Conservation (phyloP, 2,797 vertebrate species). For the Dallia pectoralis region DNA sequence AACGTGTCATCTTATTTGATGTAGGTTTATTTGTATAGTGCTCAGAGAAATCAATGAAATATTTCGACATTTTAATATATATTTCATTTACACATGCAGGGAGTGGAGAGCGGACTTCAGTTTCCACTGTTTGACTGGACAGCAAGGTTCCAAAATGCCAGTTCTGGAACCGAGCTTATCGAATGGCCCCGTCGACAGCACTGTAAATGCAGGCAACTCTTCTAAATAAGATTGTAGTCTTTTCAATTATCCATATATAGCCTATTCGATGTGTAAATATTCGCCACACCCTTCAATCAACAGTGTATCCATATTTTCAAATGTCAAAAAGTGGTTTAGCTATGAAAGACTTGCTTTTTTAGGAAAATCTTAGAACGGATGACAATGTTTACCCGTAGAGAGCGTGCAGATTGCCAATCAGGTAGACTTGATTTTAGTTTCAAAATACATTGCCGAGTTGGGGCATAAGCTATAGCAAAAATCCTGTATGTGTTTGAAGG, state of each 20-base stretch:
- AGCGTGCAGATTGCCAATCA: too few species aligned
- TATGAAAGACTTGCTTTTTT: too few species aligned
- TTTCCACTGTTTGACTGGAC: conserved; percentile 33
- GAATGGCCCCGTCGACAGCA: conserved; percentile 49
- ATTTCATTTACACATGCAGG: conserved; percentile 47
- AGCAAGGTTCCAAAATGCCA: conserved; percentile 74
- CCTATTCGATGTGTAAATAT: background rate
- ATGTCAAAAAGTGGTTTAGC: too few species aligned
- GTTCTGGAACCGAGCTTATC: conserved; percentile 70
- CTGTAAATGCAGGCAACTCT: conserved; percentile 61
- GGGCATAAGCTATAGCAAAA: too few species aligned
- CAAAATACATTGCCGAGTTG: too few species aligned
- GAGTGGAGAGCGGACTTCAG: conserved; percentile 24
- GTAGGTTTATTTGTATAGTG: background rate
- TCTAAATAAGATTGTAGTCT: conserved; percentile 1
- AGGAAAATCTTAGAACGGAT: too few species aligned
- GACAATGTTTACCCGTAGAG: too few species aligned
- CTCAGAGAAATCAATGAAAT: background rate
- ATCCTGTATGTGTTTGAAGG: too few species aligned
- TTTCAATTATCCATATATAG: background rate
- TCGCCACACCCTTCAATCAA: too few species aligned
- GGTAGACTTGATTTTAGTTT: too few species aligned
- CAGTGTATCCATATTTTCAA: too few species aligned
- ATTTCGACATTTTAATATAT: background rate
- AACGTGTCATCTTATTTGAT: background rate